These are phyloP conservation scores for Nasonia giraulti DNA, from an alignment of 1,140 invertebrate species.

Conservation along the genomic window DNA sequence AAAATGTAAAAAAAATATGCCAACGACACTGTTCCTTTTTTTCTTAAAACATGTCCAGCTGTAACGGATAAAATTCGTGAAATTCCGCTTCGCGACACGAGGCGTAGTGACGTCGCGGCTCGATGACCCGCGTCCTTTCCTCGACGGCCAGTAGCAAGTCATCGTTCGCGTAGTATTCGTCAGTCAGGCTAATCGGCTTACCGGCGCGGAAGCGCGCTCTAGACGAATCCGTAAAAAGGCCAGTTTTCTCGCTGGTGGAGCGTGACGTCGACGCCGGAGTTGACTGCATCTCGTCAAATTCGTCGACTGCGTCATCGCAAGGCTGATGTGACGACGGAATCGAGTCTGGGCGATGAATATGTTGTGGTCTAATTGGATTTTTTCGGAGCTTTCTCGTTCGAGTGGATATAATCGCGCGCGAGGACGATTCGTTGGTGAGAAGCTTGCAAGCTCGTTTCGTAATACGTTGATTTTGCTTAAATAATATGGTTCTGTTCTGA, in stretches of 20 bases:
- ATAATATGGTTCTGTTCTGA: too few species aligned
- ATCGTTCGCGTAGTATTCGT: background rate
- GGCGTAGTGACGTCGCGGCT: background rate
- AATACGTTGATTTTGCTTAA: background rate
- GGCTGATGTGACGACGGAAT: background rate
- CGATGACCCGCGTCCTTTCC: background rate
- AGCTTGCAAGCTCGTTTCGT: background rate
- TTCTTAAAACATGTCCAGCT: background rate
- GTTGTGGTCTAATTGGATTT: background rate
- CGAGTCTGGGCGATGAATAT: background rate
- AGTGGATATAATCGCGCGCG: background rate
- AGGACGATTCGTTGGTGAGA: background rate
- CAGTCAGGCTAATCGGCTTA: slow-evolving; percentile 10
- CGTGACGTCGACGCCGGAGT: background rate
- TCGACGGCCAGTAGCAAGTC: background rate
- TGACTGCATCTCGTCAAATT: background rate
- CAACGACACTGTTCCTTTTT: background rate
- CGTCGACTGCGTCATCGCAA: background rate
- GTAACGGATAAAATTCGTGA: slow-evolving; percentile 10
- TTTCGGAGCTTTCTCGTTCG: background rate
- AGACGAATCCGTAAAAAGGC: slow-evolving; percentile 25
- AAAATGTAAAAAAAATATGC: background rate
- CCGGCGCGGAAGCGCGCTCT: slow-evolving; percentile 16
- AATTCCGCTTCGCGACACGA: background rate
- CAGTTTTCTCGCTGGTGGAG: background rate